Evolutionary conservation across 1,140 invertebrate species (phyloP).

Genomic region (Drosophila murphyi): DNA sequence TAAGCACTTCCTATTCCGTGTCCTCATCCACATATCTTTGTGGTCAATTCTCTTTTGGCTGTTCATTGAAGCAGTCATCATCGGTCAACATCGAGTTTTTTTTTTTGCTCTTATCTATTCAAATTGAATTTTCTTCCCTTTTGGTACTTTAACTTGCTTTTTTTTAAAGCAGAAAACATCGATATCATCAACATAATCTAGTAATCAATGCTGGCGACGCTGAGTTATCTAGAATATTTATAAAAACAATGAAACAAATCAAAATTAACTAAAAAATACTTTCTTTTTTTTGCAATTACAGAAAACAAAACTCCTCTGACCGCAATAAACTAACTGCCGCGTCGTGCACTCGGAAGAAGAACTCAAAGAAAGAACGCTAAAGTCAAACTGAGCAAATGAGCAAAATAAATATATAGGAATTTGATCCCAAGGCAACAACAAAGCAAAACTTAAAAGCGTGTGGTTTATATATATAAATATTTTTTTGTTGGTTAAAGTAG

Average conservation of each 20-base stretch:
- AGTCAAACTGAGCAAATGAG: not conserved
- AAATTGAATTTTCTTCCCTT: constrained; percentile 1
- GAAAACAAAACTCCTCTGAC: constrained; percentile 29
- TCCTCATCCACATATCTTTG: constrained; percentile 24
- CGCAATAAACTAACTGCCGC: constrained; percentile 15
- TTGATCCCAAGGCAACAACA: not conserved
- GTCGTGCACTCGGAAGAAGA: constrained; percentile 8
- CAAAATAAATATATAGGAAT: constrained; percentile 4
- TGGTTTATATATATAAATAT: not conserved
- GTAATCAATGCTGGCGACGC: not conserved
- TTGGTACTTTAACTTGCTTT: not conserved
- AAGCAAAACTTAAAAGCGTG: constrained; percentile 2
- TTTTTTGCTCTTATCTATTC: not conserved
- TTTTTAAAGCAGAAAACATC: not conserved
- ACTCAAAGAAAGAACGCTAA: not conserved
- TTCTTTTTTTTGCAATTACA: constrained; percentile 26
- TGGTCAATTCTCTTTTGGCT: constrained; percentile 8
- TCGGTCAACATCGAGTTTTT: constrained; percentile 7
- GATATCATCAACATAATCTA: not conserved
- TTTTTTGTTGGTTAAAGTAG: constrained; percentile 2
- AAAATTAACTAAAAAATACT: not conserved
- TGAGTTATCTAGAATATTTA: not conserved
- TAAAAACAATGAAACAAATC: not conserved
- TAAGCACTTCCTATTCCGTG: constrained; percentile 19
- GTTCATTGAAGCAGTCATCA: constrained; percentile 8